Evolutionary conservation across 2,888 invertebrate species (phyloP).

Genomic region (Xanthorhoe spadicearia): DNA sequence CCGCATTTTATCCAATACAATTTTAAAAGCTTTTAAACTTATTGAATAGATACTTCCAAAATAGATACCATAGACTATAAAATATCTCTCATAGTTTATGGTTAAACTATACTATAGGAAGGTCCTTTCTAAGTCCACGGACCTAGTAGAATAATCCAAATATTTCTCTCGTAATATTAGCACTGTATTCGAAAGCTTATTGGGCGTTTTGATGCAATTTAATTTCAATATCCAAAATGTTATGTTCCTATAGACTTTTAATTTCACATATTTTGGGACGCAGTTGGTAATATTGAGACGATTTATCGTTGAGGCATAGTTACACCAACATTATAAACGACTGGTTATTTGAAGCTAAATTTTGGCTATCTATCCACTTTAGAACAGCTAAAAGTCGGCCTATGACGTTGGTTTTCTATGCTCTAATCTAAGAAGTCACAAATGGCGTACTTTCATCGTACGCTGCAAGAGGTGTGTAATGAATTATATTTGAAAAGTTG

Average conservation of each 20-base stretch:
- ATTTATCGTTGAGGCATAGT: slow-evolving; percentile 25
- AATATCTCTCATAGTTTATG: slow-evolving; percentile 28
- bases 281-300: slow-evolving; percentile 45
- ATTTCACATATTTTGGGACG: slow-evolving; percentile 55
- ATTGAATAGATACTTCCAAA: slow-evolving; percentile 31
- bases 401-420: slow-evolving; percentile 5
- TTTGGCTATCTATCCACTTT: neutral
- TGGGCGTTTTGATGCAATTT: slow-evolving; percentile 49
- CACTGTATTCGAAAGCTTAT: slow-evolving; percentile 49
- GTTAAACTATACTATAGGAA: slow-evolving; percentile 26
- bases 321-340: slow-evolving; percentile 11
- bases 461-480: slow-evolving; percentile 26
- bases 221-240: slow-evolving; percentile 47
- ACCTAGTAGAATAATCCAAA: slow-evolving; percentile 30
- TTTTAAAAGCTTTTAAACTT: slow-evolving; percentile 30
- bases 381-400: neutral
- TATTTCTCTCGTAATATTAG: slow-evolving; percentile 34
- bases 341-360: neutral
- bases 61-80: slow-evolving; percentile 27
- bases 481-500: slow-evolving; percentile 22
- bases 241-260: slow-evolving; percentile 59
- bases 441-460: slow-evolving; percentile 39
- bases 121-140: slow-evolving; percentile 18
- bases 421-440: slow-evolving; percentile 44
- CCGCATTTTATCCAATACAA: slow-evolving; percentile 23